Percentiles rank a stretch among this genome's conserved stretches.
These are phyloP conservation scores for Suricata suricatta DNA, from an alignment of 2,113 vertebrate genomes.

Conservation along the genomic window DNA sequence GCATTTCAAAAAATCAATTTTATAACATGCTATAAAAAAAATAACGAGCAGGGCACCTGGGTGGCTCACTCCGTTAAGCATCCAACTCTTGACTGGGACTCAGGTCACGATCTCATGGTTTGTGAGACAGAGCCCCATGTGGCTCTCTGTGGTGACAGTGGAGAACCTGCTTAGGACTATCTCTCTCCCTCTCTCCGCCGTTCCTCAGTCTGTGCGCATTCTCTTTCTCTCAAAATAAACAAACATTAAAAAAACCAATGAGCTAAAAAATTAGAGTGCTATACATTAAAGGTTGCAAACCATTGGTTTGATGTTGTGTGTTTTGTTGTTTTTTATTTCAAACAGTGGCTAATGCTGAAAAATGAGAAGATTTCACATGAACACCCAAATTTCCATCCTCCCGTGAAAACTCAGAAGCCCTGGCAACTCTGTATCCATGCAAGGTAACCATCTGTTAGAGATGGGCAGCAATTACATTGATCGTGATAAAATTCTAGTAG, in stretches of 20 bases:
- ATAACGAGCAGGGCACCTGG: no score
- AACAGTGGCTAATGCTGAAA: neutral
- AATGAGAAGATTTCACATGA: neutral
- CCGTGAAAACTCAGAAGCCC: constrained; percentile 20
- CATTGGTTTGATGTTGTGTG: neutral
- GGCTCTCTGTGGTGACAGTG: no score
- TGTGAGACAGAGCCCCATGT: no score
- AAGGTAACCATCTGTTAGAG: neutral
- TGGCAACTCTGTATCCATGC: neutral
- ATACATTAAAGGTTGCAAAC: neutral
- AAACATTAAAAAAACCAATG: neutral
- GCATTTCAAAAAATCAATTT: no score
- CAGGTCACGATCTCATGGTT: no score
- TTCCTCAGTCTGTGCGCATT: neutral
- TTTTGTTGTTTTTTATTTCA: neutral
- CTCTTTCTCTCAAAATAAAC: neutral
- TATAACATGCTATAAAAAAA: no score
- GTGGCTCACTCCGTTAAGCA: no score
- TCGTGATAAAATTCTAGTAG: neutral
- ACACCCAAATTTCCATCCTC: constrained; percentile 24
- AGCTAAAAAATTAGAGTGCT: neutral
- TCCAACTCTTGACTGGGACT: no score
- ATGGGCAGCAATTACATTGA: neutral
- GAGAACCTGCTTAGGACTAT: no score
- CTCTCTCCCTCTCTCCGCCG: neutral